phyloP scores from a whole-genome alignment of 2,113 vertebrate genomes.

The Geothlypis trichas region DNA sequence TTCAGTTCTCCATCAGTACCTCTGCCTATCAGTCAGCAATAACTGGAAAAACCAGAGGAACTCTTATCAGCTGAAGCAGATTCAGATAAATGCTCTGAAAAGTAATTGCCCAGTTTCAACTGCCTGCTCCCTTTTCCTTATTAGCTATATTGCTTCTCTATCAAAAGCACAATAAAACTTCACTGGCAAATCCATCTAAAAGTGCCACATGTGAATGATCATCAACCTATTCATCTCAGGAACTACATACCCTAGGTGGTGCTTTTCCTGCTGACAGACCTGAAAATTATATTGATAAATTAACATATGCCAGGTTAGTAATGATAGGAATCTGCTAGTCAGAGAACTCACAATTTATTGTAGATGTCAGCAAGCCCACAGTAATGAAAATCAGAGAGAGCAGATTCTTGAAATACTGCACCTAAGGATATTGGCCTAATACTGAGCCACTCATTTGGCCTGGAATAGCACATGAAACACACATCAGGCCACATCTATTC shows the following conservation, averaged over 20 bases:
- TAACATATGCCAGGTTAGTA: background rate
- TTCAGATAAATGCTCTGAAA: background rate
- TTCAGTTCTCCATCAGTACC: background rate
- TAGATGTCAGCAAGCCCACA: background rate
- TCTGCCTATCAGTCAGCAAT: background rate
- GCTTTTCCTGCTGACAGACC: background rate
- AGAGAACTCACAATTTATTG: background rate
- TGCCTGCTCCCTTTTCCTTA: background rate
- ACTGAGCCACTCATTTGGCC: background rate
- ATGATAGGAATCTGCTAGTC: background rate
- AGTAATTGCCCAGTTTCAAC: background rate
- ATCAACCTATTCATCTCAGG: background rate
- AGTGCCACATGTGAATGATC: background rate
- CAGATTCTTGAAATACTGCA: background rate
- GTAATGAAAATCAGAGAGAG: background rate
- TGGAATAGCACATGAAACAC: background rate
- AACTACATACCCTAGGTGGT: background rate
- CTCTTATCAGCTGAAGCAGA: background rate
- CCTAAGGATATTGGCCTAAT: background rate
- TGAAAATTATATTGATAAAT: conserved; percentile 6
- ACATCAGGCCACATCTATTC: background rate
- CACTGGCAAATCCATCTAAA: background rate
- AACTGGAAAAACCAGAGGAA: background rate
- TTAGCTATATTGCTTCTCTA: background rate
- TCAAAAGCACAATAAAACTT: background rate